Evolutionary conservation across 2,113 vertebrate species (phyloP), one percentile per base, ranked within the genome.

Genomic region (Caracal caracal): DNA sequence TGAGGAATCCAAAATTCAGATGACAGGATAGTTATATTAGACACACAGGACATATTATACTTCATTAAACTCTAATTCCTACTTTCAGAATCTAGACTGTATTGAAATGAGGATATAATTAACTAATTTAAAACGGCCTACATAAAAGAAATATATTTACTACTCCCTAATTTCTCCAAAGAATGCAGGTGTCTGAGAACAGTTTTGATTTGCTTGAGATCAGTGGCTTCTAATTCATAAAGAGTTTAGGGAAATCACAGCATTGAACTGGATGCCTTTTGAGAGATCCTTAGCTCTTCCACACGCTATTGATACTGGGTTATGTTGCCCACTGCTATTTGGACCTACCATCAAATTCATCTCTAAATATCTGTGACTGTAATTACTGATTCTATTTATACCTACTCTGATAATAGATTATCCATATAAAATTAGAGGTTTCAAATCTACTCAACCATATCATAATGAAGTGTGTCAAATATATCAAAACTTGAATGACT

Each of bases 31-130:
- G n/a, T 75, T 68, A 49, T 76, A 86, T 88, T 24, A 88, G 56
- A 84, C 9, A 76, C 6, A 49, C 53, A 85, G 26, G 40, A 73
- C 79, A 85, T 26, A 83, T 79, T 28, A 71, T 10, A 81, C 65
- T 59, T 70, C 88, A 84, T 61, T 95, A 86, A 96, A 94, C 49
- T 93, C 85, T 56, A 92, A 96, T 92, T 83, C 19, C 73, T 84
- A 85, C 70, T 95, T 90, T 93, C 51, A 88, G 79, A 98, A 94
- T 90, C 70, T 68, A 76, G 76, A 93, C 22, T 28, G 19, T 92
- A 90, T 76, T 81, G 71, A 85, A 95, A 93, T 43, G 75, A 93
- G 59, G 59, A 84, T 68, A 37, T 75, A 94, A 79, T 88, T 81
- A 79, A 78, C 66, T 40, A 68, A 76, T 80, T 95, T 61, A 70